Conservation (phyloP, 1,140 invertebrate genomes). For the Achatina immaculata region DNA sequence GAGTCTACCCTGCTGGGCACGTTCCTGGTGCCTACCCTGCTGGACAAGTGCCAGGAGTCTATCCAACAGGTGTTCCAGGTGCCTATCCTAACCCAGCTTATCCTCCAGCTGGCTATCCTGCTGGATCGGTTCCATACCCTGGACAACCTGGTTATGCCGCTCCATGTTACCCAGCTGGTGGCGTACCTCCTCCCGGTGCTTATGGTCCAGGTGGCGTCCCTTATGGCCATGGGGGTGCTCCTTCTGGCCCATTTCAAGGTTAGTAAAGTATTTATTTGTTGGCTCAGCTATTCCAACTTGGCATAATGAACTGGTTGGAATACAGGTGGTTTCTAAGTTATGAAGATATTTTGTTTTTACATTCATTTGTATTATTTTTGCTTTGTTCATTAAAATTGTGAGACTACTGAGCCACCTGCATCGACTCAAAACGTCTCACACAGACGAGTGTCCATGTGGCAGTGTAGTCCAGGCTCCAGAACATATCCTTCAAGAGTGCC, state of each 20-base stretch:
- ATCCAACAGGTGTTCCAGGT: not conserved
- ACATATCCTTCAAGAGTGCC: too few relatives aligned
- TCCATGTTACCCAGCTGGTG: not conserved
- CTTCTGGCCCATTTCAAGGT: constrained; percentile 35
- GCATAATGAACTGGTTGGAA: too few relatives aligned
- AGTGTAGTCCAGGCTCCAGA: too few relatives aligned
- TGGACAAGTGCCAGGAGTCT: not conserved
- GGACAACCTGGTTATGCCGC: constrained; percentile 9
- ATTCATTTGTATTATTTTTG: too few relatives aligned
- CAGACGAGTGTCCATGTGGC: too few relatives aligned
- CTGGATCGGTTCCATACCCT: not conserved
- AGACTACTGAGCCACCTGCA: too few relatives aligned
- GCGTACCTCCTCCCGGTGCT: not conserved
- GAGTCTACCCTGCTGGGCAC: constrained; percentile 4
- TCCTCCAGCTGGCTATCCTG: constrained; percentile 12
- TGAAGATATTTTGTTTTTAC: too few relatives aligned
- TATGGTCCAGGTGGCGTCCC: constrained; percentile 25
- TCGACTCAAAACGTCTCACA: too few relatives aligned
- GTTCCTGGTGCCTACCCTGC: constrained; percentile 18
- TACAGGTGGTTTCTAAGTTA: too few relatives aligned
- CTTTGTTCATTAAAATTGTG: too few relatives aligned
- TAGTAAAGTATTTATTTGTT: not conserved
- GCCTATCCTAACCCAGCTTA: constrained; percentile 21
- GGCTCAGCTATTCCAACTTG: too few relatives aligned
- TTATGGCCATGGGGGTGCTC: constrained; percentile 17